Evolutionary conservation across 2,113 vertebrate genomes (phyloP), one percentile per base, ranked within the genome.

Genomic region (Zosterops pallidus): DNA sequence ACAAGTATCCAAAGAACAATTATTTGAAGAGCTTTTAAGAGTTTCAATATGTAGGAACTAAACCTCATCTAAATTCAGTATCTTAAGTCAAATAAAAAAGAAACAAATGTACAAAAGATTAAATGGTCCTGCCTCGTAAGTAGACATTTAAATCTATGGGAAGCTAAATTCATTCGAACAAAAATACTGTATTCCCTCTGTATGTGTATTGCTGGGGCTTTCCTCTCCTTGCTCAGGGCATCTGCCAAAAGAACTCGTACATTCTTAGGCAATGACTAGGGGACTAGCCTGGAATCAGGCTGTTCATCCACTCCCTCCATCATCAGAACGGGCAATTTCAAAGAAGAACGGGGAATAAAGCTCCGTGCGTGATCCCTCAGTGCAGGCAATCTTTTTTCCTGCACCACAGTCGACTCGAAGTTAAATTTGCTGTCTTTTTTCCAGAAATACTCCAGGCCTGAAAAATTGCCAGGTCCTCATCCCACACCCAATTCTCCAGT

Each of bases 11-110:
- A 93, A 96, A 95, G 94, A 92, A 90, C 95, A 95, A 94, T 96
- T 96, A 95, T 96, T 96, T 92, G 95, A 97, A 97, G 95, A 97
- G 96, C 93, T 91, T 95, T 94, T 95, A 95, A 96, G 95, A 96
- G 96, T 96, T 97, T 95, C 96, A 96, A 95, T 96, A 93, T 94
- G 96, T 92, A 94, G 86, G 92, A 89, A 94, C 90, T 25, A 94
- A 94, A 64, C 94, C 96, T 96, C 96, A 95, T 96, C 92, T 88
- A 95, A 96, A 96, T 96, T 94, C 95, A 95, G 96, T 94, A 93
- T 85, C 88, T 83, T 95, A 94, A 95, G 95, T 95, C 83, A 94
- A 91, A 94, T 95, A 89, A 95, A 94, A 96, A 94, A 86, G 93
- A 93, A 90, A 96, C 92, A 60, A 94, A 91, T 31, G 83, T 92